Percentiles rank a stretch among this genome's conserved stretches.
Conservation (phyloP, 2,113 vertebrate genomes). For the Atractosteus spatula region DNA sequence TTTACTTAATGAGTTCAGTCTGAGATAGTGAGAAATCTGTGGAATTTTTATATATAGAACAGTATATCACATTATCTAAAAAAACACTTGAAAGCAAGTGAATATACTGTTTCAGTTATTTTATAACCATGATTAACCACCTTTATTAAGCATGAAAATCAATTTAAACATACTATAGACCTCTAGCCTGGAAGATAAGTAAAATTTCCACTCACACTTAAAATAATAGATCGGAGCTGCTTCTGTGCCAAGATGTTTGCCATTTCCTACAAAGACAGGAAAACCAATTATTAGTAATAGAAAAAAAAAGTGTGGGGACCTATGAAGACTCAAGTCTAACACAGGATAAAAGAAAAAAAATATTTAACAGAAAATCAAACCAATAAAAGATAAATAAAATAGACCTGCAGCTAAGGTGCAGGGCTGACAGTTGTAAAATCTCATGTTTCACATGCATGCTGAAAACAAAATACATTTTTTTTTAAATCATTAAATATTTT, state of each 20-base stretch:
- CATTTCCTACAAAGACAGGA: slow-evolving; percentile 79
- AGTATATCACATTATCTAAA: too few species aligned
- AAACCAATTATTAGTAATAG: slow-evolving; percentile 16
- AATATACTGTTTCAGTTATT: too few species aligned
- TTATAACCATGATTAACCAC: too few species aligned
- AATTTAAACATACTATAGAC: background rate
- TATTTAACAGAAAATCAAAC: too few species aligned
- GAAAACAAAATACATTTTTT: too few species aligned
- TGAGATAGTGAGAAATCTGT: too few species aligned
- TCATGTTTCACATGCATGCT: too few species aligned
- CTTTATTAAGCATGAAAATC: too few species aligned
- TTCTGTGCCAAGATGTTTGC: slow-evolving; percentile 95
- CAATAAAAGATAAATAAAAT: background rate
- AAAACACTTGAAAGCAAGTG: too few species aligned
- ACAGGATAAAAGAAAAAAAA: background rate
- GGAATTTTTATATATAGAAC: too few species aligned
- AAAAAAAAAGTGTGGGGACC: background rate
- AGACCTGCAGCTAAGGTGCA: background rate
- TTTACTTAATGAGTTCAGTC: too few species aligned
- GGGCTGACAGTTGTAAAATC: background rate
- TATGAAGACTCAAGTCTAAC: background rate
- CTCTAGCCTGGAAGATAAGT: background rate
- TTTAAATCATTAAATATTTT: too few species aligned
- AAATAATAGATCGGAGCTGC: slow-evolving; percentile 90
- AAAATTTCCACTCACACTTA: slow-evolving; percentile 77